phyloP scores from a whole-genome alignment of 2,888 invertebrate species.

The Clivina fossor region DNA sequence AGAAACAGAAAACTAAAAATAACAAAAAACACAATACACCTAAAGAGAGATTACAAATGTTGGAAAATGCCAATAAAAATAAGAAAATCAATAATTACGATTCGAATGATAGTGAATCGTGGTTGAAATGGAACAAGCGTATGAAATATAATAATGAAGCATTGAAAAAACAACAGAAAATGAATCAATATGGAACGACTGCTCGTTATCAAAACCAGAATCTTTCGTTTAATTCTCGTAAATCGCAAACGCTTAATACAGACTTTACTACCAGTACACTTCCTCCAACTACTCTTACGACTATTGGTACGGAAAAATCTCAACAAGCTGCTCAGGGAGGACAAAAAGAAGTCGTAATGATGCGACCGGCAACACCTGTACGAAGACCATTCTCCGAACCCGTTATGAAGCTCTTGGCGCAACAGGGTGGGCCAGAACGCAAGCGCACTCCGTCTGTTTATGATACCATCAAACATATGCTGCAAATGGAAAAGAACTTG shows the following conservation, averaged over 20 bases:
- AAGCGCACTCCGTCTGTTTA: constrained; percentile 56
- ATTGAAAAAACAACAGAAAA: no score
- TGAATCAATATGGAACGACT: no score
- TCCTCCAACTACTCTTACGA: constrained; percentile 50
- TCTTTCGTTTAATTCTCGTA: constrained; percentile 41
- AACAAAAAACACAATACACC: constrained; percentile 34
- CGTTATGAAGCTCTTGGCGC: constrained; percentile 56
- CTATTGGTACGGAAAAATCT: no score
- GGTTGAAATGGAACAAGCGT: constrained; percentile 55
- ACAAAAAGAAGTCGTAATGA: constrained; percentile 66
- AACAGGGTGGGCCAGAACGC: constrained; percentile 45
- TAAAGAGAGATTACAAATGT: constrained; percentile 42
- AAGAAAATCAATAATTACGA: constrained; percentile 46
- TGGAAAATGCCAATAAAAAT: constrained; percentile 42
- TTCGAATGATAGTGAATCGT: constrained; percentile 54
- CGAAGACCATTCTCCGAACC: constrained; percentile 58
- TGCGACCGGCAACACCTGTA: constrained; percentile 61
- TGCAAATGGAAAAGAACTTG: constrained; percentile 58
- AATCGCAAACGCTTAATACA: no score
- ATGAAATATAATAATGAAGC: no score
- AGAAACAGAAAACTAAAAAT: constrained; percentile 32
- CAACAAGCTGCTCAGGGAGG: no score
- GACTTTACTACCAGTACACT: constrained; percentile 28
- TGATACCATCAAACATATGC: constrained; percentile 60
- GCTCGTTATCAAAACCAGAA: no score